phyloP scores from a whole-genome alignment of 2,888 invertebrate species.

The Diabrotica balteata region DNA sequence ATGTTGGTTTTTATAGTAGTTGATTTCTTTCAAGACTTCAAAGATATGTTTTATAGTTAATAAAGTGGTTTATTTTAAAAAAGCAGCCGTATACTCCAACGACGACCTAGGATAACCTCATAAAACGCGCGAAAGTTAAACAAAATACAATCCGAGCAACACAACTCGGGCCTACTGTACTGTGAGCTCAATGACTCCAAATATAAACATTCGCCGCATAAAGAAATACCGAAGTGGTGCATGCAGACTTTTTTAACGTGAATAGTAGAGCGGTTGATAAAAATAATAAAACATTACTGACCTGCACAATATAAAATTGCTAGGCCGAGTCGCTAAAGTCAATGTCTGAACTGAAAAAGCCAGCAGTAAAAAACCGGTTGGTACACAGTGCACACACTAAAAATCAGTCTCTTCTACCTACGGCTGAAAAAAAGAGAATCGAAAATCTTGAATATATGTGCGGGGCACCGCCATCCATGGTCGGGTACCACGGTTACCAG shows the following conservation, averaged over 20 bases:
- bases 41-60: too few relatives aligned
- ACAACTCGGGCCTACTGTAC: slow-evolving; percentile 7
- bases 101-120: slow-evolving; percentile 29
- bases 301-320: slow-evolving; percentile 59
- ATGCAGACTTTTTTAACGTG: slow-evolving; percentile 50
- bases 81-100: background rate
- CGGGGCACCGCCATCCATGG: slow-evolving; percentile 42
- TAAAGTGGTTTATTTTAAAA: too few relatives aligned
- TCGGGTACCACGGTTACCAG: slow-evolving; percentile 3
- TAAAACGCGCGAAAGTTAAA: slow-evolving; percentile 37
- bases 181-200: slow-evolving; percentile 40
- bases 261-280: slow-evolving; percentile 54
- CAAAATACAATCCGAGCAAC: slow-evolving; percentile 32
- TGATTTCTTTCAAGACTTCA: too few relatives aligned
- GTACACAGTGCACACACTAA: slow-evolving; percentile 52
- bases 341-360: slow-evolving; percentile 51
- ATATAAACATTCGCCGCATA: slow-evolving; percentile 40
- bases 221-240: slow-evolving; percentile 40
- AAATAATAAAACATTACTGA: slow-evolving; percentile 60
- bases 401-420: slow-evolving; percentile 49
- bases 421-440: slow-evolving; percentile 49
- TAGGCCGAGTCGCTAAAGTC: slow-evolving; percentile 45
- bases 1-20: too few relatives aligned
- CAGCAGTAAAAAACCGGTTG: slow-evolving; percentile 57
- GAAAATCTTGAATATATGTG: slow-evolving; percentile 45